phyloP scores from a whole-genome alignment of 2,888 invertebrate genomes.

The Drosophila peninsularis region DNA sequence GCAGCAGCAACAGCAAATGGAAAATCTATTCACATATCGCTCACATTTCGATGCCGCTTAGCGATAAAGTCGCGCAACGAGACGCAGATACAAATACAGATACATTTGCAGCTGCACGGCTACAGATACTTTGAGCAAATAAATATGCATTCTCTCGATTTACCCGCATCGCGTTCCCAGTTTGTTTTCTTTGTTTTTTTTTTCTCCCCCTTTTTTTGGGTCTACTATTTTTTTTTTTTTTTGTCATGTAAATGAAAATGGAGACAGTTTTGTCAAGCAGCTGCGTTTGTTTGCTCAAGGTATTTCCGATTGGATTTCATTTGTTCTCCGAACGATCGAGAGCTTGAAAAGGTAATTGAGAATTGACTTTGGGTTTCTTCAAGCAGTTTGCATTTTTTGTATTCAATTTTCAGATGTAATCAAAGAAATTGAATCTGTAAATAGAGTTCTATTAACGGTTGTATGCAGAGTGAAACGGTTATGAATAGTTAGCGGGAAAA shows the following conservation, averaged over 20 bases:
- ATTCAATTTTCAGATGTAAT: neutral
- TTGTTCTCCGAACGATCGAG: conserved; percentile 17
- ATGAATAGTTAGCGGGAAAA: too few species aligned
- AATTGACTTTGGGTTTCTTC: neutral
- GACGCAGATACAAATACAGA: conserved; percentile 27
- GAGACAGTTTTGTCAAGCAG: conserved; percentile 53
- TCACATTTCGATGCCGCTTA: conserved; percentile 74
- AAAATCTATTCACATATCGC: conserved; percentile 68
- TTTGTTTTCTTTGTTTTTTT: conserved; percentile 31
- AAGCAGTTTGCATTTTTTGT: neutral
- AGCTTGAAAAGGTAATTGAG: neutral
- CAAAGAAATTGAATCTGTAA: neutral
- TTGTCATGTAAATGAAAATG: conserved; percentile 63
- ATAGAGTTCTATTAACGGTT: too few species aligned
- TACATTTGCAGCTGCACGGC: conserved; percentile 13
- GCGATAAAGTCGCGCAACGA: conserved; percentile 59
- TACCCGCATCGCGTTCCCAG: conserved; percentile 27
- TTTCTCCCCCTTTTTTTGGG: conserved; percentile 18
- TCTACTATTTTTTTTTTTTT: conserved; percentile 21
- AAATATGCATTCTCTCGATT: conserved; percentile 73
- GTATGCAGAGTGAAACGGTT: too few species aligned
- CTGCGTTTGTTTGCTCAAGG: conserved; percentile 46
- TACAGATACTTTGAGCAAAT: conserved; percentile 72
- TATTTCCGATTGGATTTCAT: conserved; percentile 21
- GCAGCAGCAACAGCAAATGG: conserved; percentile 39